phyloP scores from a whole-genome alignment of 2,888 invertebrate genomes.

The Drosophila melanocephala region DNA sequence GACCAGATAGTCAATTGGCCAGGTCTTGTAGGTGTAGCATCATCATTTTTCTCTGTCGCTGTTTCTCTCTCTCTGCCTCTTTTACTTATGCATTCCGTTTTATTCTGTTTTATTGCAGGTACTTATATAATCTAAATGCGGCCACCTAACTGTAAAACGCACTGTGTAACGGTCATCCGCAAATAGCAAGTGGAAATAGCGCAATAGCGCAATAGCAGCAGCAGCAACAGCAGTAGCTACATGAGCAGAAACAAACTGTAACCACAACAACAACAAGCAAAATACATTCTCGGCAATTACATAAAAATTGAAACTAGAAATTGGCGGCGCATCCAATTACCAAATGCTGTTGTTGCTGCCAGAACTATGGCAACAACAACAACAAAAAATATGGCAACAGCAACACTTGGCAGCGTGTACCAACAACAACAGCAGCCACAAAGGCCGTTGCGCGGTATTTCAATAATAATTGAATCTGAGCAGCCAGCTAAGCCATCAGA shows the following conservation, averaged over 20 bases:
- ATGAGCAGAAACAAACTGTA: constrained; percentile 39
- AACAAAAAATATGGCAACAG: constrained; percentile 22
- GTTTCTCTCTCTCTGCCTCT: background rate
- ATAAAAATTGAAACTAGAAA: constrained; percentile 58
- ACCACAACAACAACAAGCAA: constrained; percentile 26
- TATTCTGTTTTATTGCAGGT: constrained; percentile 56
- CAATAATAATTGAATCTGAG: constrained; percentile 75
- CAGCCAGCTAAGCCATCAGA: constrained; percentile 32
- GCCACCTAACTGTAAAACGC: constrained; percentile 67
- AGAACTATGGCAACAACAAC: constrained; percentile 63
- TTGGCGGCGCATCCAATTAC: constrained; percentile 55
- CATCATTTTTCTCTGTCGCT: background rate
- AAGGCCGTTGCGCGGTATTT: constrained; percentile 74
- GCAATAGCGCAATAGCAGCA: constrained; percentile 31
- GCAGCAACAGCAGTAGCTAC: constrained; percentile 33
- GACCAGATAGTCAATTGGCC: constrained; percentile 24
- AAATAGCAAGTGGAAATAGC: constrained; percentile 41
- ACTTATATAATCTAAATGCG: constrained; percentile 58
- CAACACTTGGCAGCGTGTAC: constrained; percentile 23
- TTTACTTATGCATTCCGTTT: constrained; percentile 21
- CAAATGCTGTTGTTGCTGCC: constrained; percentile 62
- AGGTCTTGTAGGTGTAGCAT: background rate
- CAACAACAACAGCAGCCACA: constrained; percentile 45
- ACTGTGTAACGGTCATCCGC: constrained; percentile 65
- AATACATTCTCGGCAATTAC: constrained; percentile 37